Base-by-base conservation (phyloP, 2,113 vertebrate genomes). In the Protomyctophum bolini region DNA sequence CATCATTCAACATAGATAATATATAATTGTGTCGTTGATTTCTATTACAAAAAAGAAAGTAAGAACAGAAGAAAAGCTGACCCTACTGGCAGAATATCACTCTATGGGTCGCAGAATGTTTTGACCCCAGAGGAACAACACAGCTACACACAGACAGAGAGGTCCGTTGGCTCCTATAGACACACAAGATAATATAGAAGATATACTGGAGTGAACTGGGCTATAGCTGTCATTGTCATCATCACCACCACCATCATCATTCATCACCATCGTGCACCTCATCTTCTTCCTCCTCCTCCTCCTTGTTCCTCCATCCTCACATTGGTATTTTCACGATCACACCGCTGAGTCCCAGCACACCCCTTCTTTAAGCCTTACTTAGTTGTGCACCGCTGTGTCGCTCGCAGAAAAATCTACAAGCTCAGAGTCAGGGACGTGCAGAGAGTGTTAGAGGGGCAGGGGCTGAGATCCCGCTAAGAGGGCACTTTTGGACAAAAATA, bases 1-100 rank as follows among this genome's bases (percentile, higher is more conserved):
- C 85, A 86, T 91, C 76, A 91, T 92, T 92, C 79, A 88, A 92
- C 91, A 92, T 80, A 90, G 75, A 92, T 88, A 85, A 85, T 85
- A 91, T 77, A 67, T 85, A 85, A 77, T 76, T 68, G 79, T 85
- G 81, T 87, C 62, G 68, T 77, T 75, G 56, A 75, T 73, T 71
- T 89, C 66, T 82, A 41, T 85, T 77, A 75, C 85, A 87, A 83
- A 61, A 21, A 62, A 14, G 59, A 66, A 75, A 57, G 79, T 66
- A 59, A 66, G 57, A 77, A 63, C 57, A 58, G 1, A 51, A 68
- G 47, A 68, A 84, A 67, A 86, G 78, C 70, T 78, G 77, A 86
- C 68, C 68, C 71, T 83, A 82, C 61, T 73, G 68, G 62, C 73
- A 84, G 70, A 89, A 81, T 82, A 83, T 71, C 66, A 77, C 65